phyloP scores from a whole-genome alignment of 2,888 invertebrate species.

The Drosophila anceps region DNA sequence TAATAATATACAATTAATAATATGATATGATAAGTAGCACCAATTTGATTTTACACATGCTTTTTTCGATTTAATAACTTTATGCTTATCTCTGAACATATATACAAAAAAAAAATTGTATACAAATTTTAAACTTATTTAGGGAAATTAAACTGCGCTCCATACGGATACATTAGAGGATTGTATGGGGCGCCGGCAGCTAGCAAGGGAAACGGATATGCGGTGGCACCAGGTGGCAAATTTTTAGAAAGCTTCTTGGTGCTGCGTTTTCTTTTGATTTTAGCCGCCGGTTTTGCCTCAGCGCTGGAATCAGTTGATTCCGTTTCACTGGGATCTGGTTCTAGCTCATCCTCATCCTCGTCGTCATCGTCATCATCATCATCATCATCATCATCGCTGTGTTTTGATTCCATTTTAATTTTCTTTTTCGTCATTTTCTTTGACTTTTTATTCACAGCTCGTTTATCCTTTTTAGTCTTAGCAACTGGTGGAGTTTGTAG shows the following conservation, averaged over 20 bases:
- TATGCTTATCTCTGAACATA: background rate
- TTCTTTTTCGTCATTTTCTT: conserved; percentile 56
- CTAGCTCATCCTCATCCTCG: conserved; percentile 35
- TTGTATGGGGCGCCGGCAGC: conserved; percentile 65
- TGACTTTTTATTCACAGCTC: conserved; percentile 34
- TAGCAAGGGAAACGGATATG: conserved; percentile 65
- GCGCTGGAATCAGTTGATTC: conserved; percentile 58
- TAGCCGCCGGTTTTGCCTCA: conserved; percentile 40
- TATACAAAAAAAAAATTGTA: conserved; percentile 32
- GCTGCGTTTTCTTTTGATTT: conserved; percentile 65
- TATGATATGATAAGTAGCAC: background rate
- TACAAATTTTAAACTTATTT: conserved; percentile 43
- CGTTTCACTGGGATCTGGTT: conserved; percentile 40
- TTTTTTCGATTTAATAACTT: conserved; percentile 2
- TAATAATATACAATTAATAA: background rate
- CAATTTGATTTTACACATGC: background rate
- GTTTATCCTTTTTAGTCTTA: conserved; percentile 59
- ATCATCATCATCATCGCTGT: conserved; percentile 54
- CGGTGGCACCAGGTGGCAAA: conserved; percentile 22
- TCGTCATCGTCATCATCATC: conserved; percentile 36
- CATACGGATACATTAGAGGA: conserved; percentile 69
- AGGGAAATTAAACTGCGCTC: conserved; percentile 59
- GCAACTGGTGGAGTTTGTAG: background rate
- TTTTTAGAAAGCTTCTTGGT: conserved; percentile 41
- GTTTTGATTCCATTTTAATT: conserved; percentile 45